Evolutionary conservation across 2,797 vertebrate genomes (phyloP), one percentile per base, ranked within the genome.

Genomic region (Oreochromis mossambicus): DNA sequence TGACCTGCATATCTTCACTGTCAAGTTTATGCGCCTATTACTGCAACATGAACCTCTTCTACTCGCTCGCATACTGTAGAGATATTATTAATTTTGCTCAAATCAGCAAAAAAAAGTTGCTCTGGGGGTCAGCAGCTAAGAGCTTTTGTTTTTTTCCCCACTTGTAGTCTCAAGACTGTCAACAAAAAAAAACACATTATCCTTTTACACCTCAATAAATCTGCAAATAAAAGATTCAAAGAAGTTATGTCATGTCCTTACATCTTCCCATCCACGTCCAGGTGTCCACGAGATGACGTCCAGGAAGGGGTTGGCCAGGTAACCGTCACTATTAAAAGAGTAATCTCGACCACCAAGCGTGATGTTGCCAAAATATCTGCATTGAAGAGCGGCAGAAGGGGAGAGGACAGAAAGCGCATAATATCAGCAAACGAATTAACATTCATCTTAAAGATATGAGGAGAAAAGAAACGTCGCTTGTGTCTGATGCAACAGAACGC

Each of bases 311-410:
- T 98, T 99, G 88, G 98, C 95, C 90, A 99, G 96, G 94, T 98
- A 99, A 5, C 98, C 98, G 0, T 99, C 98, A 29, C 95, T 95
- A 46, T 97, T 97, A 92, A 99, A 99, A 82, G 98, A 98, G 91
- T 98, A 98, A 84, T 99, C 98, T 82, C 97, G 96, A 81, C 97
- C 97, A 6, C 97, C 97, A 87, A 98, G 97, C 1, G 98, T 97
- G 95, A 98, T 98, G 93, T 99, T 99, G 95, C 96, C 97, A 94
- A 99, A 99, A 95, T 98, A 99, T 94, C 98, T 98, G 96, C 48
- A 88, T 77, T 86, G 9, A 82, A 84, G 3, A 29, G 58, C 68
- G 11, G 63, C 24, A 29, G 52, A 84, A 81, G 68, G 38, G 83
- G 80, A 80, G 14, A 70, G 11, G 32, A 83, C 32, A 78, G 51